Evolutionary conservation across 2,113 vertebrate species (phyloP).

Genomic region (Callocephalon fimbriatum): DNA sequence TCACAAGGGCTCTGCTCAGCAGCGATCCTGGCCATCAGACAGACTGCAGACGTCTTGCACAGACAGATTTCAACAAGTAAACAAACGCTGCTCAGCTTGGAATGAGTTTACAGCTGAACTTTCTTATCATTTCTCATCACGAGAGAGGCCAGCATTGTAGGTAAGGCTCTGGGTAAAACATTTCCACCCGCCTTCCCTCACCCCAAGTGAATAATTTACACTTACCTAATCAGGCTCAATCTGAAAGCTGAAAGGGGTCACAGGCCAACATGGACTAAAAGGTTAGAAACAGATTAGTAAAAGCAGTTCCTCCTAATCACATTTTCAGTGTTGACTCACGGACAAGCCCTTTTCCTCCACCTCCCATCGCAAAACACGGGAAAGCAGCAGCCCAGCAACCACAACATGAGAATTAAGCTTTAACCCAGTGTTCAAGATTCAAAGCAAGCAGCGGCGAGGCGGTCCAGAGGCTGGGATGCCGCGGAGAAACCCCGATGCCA

Average conservation of each 20-base stretch:
- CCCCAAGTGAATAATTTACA: slow-evolving; percentile 60
- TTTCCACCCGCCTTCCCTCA: neutral
- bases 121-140: slow-evolving; percentile 40
- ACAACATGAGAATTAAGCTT: slow-evolving; percentile 65
- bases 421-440: slow-evolving; percentile 59
- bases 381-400: slow-evolving; percentile 69
- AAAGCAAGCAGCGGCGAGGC: slow-evolving; percentile 21
- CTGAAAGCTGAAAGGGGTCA: slow-evolving; percentile 72
- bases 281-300: slow-evolving; percentile 61
- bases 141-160: slow-evolving; percentile 7
- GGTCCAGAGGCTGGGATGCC: slow-evolving; percentile 63
- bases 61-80: slow-evolving; percentile 69
- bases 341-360: slow-evolving; percentile 66
- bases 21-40: neutral
- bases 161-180: slow-evolving; percentile 24
- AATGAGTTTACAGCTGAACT: slow-evolving; percentile 66
- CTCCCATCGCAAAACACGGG: slow-evolving; percentile 73
- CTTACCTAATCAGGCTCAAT: slow-evolving; percentile 78
- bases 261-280: slow-evolving; percentile 68
- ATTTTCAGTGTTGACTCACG: slow-evolving; percentile 70
- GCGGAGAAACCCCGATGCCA: slow-evolving; percentile 63
- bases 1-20: neutral
- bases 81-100: slow-evolving; percentile 49
- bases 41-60: slow-evolving; percentile 13
- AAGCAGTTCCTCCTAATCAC: slow-evolving; percentile 70